These are phyloP conservation scores for Cariama cristata DNA, from an alignment of 2,113 vertebrate genomes.

Conservation along the genomic window DNA sequence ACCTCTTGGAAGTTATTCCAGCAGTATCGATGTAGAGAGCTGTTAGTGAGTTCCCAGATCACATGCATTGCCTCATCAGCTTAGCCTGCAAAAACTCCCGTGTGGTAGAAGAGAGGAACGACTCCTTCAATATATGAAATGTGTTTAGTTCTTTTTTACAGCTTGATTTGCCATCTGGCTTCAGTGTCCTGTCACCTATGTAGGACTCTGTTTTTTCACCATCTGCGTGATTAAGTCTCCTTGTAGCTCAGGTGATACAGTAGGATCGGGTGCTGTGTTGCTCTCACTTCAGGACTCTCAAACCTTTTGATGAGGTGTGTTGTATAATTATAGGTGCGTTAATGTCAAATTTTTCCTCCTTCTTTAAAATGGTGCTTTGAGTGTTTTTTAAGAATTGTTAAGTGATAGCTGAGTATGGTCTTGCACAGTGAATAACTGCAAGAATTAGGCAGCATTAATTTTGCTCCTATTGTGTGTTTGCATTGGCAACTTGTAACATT, in stretches of 20 bases:
- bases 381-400: not conserved
- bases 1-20: not conserved
- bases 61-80: not conserved
- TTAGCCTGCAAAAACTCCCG: not conserved
- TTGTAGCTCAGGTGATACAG: not conserved
- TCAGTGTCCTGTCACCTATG: not conserved
- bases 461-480: not conserved
- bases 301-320: not conserved
- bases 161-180: not conserved
- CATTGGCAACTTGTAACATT: not conserved
- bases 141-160: not conserved
- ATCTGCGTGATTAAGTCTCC: not conserved
- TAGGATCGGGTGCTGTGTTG: not conserved
- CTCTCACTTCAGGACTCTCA: not conserved
- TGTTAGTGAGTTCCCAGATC: not conserved
- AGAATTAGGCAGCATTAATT: not conserved
- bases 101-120: not conserved
- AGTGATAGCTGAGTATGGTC: not conserved
- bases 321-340: not conserved
- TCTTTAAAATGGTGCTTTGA: not conserved
- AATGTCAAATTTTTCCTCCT: not conserved
- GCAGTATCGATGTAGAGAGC: not conserved
- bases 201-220: not conserved
- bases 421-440: not conserved
- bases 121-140: not conserved